Conservation (phyloP, 2,888 invertebrate species). For the Meghimatium bilineatum region DNA sequence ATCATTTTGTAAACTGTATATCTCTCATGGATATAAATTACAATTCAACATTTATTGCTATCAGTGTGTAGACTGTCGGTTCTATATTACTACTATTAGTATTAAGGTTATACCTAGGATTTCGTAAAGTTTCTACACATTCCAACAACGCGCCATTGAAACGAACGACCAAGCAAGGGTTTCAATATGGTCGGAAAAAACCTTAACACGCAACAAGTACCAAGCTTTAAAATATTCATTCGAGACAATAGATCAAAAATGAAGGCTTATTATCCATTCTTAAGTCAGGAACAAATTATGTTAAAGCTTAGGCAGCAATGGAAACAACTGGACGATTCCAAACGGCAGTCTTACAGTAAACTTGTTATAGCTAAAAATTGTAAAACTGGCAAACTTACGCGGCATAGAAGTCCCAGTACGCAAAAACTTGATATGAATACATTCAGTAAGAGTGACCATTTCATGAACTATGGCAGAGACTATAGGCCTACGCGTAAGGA, state of each 20-base stretch:
- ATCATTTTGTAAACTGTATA: not conserved
- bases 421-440: not conserved
- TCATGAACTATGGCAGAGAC: not conserved
- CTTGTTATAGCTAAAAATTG: not conserved
- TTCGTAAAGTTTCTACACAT: no score
- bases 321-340: slow-evolving; percentile 43
- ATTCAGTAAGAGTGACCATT: not conserved
- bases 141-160: no score
- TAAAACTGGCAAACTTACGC: not conserved
- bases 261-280: slow-evolving; percentile 61
- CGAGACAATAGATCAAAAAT: slow-evolving; percentile 58
- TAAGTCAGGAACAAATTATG: slow-evolving; percentile 63
- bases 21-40: not conserved
- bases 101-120: no score
- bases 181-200: not conserved
- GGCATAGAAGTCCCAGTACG: not conserved
- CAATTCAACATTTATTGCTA: not conserved
- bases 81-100: no score
- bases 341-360: not conserved
- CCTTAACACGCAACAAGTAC: slow-evolving; percentile 14
- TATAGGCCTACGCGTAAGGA: not conserved
- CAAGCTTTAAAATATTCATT: slow-evolving; percentile 24
- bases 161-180: no score
- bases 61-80: not conserved
- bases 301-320: slow-evolving; percentile 62